Evolutionary conservation across 2,797 vertebrate species (phyloP), one percentile per base, ranked within the genome.

Genomic region (Moxostoma hubbsi): DNA sequence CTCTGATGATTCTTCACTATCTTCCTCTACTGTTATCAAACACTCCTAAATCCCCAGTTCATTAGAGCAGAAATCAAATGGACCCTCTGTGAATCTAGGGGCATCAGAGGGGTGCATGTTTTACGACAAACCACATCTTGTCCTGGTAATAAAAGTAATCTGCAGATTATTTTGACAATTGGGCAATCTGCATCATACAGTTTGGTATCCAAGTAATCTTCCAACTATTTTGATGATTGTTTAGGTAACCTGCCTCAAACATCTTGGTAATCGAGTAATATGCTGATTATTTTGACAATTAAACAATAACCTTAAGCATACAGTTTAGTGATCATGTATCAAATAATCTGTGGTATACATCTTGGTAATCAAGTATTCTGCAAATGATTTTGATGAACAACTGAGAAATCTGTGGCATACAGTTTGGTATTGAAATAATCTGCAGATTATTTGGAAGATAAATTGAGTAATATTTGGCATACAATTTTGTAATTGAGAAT

Each of bases 51-150:
- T 73, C 70, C 63, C 59, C 49, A 15, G 65, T 72, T 79, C 53
- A 72, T 79, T 79, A 79, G n/a, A 54, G 10, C 11, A 15, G 49
- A 12, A 65, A 67, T 66, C 18, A 79, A 74, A 73, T 58, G 45
- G 53, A 57, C 9, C 15, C 61, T 73, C 68, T 46, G 15, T 16
- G 50, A 69, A 70, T 53, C 15, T 51, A 49, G 18, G 15, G 7
- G 51, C 46, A 10, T 49, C 54, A 57, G 67, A 55, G 36, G n/a
- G 43, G 43, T 15, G 13, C 13, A 43, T 5, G 45, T 70, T 9
- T 45, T 45, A 70, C 45, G 67, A 36, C 36, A 69, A 55, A 55
- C 24, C 51, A 70, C 67, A 70, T n/a, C n/a, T n/a, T 36, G 3
- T 36, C 36, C 36, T 36, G 36, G 36, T 36, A 36, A 36, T 36